A percentile compares a stretch with the other conserved stretches of the same genome.
These are phyloP conservation scores for Brachyalestes nurse DNA, from an alignment of 2,797 vertebrate species.

Conservation along the genomic window DNA sequence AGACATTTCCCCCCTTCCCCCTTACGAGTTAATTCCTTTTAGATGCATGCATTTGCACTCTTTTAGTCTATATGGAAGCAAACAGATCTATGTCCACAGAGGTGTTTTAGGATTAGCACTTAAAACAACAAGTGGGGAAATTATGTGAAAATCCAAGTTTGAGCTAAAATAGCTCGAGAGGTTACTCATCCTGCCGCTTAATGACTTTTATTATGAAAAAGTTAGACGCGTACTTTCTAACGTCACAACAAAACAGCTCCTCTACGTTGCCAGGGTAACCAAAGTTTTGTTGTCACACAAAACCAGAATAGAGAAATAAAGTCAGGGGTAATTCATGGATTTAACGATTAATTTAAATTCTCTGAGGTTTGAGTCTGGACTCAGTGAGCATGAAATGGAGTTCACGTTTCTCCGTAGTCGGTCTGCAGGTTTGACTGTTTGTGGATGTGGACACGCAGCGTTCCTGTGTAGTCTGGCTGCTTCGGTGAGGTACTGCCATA, in stretches of 20 bases:
- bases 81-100: too few relatives aligned
- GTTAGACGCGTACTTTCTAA: too few relatives aligned
- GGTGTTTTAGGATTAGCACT: too few relatives aligned
- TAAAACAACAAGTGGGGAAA: neutral
- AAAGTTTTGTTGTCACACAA: neutral
- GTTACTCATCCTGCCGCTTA: neutral
- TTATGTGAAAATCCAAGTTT: neutral
- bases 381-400: slow-evolving; percentile 64
- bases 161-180: neutral
- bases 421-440: slow-evolving; percentile 63
- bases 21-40: too few relatives aligned
- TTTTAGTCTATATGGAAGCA: neutral
- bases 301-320: neutral
- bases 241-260: neutral
- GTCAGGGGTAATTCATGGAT: slow-evolving; percentile 57
- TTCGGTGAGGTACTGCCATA: slow-evolving; percentile 61
- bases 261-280: slow-evolving; percentile 60
- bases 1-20: too few relatives aligned
- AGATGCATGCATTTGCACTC: too few relatives aligned
- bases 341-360: slow-evolving; percentile 62
- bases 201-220: slow-evolving; percentile 59
- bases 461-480: slow-evolving; percentile 75
- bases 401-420: slow-evolving; percentile 65
- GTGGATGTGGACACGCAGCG: slow-evolving; percentile 75
- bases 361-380: slow-evolving; percentile 70